Base-by-base conservation (phyloP, 2,888 invertebrate genomes). In the Rhogogaster chlorosoma region DNA sequence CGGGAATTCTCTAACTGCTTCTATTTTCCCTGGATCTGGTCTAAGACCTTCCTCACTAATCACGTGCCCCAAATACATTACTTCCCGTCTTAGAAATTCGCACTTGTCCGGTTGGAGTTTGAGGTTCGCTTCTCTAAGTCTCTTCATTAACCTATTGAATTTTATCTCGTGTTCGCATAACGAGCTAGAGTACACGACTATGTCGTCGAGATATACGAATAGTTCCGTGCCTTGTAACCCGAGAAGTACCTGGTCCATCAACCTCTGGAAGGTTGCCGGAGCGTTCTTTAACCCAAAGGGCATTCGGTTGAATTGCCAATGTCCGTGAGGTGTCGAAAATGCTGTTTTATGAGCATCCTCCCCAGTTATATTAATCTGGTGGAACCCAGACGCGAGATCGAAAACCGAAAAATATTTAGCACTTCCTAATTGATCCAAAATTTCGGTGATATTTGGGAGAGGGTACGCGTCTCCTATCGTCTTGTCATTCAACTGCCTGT, bases 181-280 rank as follows among this genome's bases (percentile, higher is more conserved):
- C 1, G 82, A 85, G 10, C 78, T 38, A 7, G 86, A 83, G 53
- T 84, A 86, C 18, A 88, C 75, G 12, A 89, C 84, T 10, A 87
- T 77, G 75, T 89, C 87, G 53, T 89, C 87, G 22, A 88, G 26
- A 83, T 89, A 89, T 15, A 88, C 87, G 12, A 88, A 84, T 22
- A 42, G 9, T 10, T 45, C 42, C 1, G 7, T 73, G 2, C 73
- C 70, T 18, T 70, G 70, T 1, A 32, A 32, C 5, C 70, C 70
- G 18, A 15, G 15, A 6, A 70, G 70, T 0, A 70, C 70, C 1
- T 36, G 32, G n/a, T 70, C 70, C 32, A 70, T 32, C 3, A 70
- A n/a, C 12, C 70, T 32, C 9, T 70, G 70, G n/a, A 32, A 36
- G 5, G 70, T 70, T 7, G 70, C 32, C 18, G 36, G 70, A 0